A percentile compares a stretch with the other conserved stretches of the same genome.
Conservation (phyloP, 2,888 invertebrate species). For the Cybosia mesomella region DNA sequence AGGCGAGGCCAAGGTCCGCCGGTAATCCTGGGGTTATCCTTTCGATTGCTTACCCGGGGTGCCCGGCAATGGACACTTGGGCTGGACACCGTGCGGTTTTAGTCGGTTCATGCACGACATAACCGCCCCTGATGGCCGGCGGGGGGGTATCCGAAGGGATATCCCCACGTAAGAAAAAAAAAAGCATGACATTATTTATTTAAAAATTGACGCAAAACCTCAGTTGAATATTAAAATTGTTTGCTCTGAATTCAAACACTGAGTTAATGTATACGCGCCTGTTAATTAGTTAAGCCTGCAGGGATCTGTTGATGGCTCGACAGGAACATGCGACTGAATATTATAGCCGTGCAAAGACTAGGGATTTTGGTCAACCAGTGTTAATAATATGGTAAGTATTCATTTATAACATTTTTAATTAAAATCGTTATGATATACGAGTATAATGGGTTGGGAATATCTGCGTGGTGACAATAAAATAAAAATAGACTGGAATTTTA, state of each 20-base stretch:
- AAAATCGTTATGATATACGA: neutral
- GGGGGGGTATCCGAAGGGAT: too few relatives aligned
- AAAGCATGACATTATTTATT: neutral
- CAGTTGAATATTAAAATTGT: conserved; percentile 12
- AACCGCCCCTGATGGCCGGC: too few relatives aligned
- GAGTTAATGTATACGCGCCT: conserved; percentile 3
- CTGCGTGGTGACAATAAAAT: neutral
- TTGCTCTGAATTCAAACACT: conserved; percentile 6
- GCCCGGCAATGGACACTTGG: too few relatives aligned
- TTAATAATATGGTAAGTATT: neutral
- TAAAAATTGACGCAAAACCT: conserved; percentile 1
- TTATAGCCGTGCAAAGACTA: neutral
- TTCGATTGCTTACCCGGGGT: too few relatives aligned
- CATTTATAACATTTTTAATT: neutral
- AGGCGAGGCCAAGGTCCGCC: too few relatives aligned
- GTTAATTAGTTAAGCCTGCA: conserved; percentile 35
- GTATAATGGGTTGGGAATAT: neutral
- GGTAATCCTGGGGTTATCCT: too few relatives aligned
- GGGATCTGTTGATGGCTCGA: conserved; percentile 40
- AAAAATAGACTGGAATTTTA: too few relatives aligned
- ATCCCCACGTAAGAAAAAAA: too few relatives aligned
- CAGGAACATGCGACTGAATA: conserved; percentile 17
- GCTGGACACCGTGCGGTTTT: too few relatives aligned
- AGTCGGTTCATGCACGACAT: too few relatives aligned
- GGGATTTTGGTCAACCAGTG: neutral